A percentile compares a stretch with the other conserved stretches of the same genome.
These are phyloP conservation scores for Holcopasites calliopsidis DNA, from an alignment of 1,140 invertebrate species.

Conservation along the genomic window DNA sequence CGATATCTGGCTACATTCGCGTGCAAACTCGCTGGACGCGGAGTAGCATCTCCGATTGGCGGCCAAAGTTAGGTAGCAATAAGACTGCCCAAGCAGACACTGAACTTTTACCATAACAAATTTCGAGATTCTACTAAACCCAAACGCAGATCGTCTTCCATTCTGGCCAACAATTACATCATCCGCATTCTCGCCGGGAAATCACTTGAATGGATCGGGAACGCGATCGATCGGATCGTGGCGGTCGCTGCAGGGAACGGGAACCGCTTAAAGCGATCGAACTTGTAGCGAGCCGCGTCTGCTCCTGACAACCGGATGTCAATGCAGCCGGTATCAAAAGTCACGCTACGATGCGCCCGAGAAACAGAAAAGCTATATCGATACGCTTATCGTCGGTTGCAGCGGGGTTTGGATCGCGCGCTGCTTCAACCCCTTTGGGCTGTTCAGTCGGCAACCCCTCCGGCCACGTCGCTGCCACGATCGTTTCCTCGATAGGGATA, in stretches of 20 bases:
- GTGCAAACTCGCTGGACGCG: conserved; percentile 40
- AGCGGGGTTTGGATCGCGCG: background rate
- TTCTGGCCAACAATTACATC: background rate
- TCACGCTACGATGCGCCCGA: conserved; percentile 25
- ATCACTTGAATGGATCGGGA: conserved; percentile 38
- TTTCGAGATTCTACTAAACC: too few relatives aligned
- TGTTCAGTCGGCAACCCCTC: conserved; percentile 36
- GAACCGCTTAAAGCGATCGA: conserved; percentile 36
- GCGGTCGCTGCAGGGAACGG: background rate
- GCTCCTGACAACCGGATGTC: conserved; percentile 36
- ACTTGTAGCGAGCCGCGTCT: conserved; percentile 11
- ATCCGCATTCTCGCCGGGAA: background rate
- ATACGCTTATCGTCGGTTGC: conserved; percentile 14
- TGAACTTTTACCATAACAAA: too few relatives aligned
- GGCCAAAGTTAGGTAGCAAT: too few relatives aligned
- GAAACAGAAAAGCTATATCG: conserved; percentile 16
- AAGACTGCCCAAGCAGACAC: too few relatives aligned
- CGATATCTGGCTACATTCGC: conserved; percentile 58
- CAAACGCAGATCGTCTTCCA: too few relatives aligned
- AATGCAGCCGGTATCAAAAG: conserved; percentile 24
- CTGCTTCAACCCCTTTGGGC: conserved; percentile 39
- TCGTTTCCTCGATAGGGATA: conserved; percentile 12
- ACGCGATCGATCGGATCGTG: conserved; percentile 19
- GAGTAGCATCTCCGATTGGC: conserved; percentile 35
- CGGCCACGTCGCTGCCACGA: conserved; percentile 45